Evolutionary conservation across 1,140 invertebrate genomes (phyloP), one percentile per base, ranked within the genome.

Genomic region (Stenopsyche tienmushanensis): DNA sequence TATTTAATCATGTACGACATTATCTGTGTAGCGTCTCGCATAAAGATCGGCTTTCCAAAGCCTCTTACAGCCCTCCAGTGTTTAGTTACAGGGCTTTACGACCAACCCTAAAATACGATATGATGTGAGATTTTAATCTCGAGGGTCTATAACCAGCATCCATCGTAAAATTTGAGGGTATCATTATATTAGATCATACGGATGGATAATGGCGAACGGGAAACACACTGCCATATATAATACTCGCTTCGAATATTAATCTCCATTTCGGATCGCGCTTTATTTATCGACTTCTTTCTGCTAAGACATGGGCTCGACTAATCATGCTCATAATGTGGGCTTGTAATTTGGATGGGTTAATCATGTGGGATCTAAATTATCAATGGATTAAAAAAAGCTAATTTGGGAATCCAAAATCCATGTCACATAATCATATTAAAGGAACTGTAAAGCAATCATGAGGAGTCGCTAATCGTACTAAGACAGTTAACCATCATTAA

Each of bases 51-150:
- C n/a, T n/a, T n/a, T n/a, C n/a, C n/a, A n/a, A n/a, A n/a, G n/a
- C n/a, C n/a, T n/a, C n/a, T n/a, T n/a, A n/a, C 29, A 34, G 29
- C 29, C 9, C 20, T n/a, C 41, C 55, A 17, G 10, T 58, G 34
- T 39, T 60, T 25, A 25, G 42, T 45, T 60, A 24, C 39, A 20
- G 10, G 18, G 15, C 24, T 60, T 60, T 60, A 60, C 57, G 57
- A 60, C 7, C 57, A 17, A 26, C 20, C 57, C 57, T 60, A 60
- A 60, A 60, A 60, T 60, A 26, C 57, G 57, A 60, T 60, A 60
- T 47, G 57, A 60, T 60, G 57, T 60, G 57, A 60, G 57, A 60
- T 60, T 60, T 60, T 60, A 60, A 60, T 60, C 57, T 60, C 42
- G 57, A 47, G 53, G 26, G 26, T 8, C 39, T n/a, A 47, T n/a